These are phyloP conservation scores for Notechis scutatus DNA, from an alignment of 2,113 vertebrate genomes.

Conservation along the genomic window DNA sequence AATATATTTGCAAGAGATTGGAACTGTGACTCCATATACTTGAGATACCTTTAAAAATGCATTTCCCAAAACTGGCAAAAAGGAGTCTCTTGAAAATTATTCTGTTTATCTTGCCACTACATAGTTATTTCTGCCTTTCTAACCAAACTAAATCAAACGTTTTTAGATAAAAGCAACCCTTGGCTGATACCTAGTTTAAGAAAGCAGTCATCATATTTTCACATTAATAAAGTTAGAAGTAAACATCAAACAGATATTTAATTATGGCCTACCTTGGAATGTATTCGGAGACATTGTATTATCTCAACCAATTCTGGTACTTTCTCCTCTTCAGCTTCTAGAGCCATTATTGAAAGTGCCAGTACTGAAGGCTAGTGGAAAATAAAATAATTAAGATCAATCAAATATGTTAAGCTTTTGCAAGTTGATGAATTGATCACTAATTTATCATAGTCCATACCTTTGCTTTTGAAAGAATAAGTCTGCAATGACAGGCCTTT, in stretches of 20 bases:
- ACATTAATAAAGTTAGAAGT: background rate
- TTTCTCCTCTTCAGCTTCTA: slow-evolving; percentile 82
- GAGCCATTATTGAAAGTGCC: slow-evolving; percentile 81
- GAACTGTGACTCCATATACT: background rate
- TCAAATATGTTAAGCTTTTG: background rate
- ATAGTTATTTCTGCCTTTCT: background rate
- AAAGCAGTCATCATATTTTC: background rate
- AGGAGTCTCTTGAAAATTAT: background rate
- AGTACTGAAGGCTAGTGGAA: slow-evolving; percentile 84
- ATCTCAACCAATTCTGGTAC: slow-evolving; percentile 71
- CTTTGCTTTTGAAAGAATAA: slow-evolving; percentile 92
- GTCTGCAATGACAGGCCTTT: slow-evolving; percentile 92
- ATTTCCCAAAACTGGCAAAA: background rate
- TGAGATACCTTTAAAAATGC: too few species aligned
- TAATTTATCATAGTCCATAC: slow-evolving; percentile 64
- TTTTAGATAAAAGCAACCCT: background rate
- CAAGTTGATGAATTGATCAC: background rate
- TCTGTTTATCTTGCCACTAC: background rate
- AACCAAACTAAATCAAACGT: background rate
- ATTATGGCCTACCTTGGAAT: slow-evolving; percentile 74
- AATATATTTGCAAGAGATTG: too few species aligned
- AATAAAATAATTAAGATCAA: slow-evolving; percentile 9
- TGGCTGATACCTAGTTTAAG: background rate
- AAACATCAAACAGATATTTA: background rate
- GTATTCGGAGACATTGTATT: slow-evolving; percentile 77